A percentile compares a stretch with the other conserved stretches of the same genome.
Conservation (phyloP, 1,140 invertebrate species). For the Ridgeia piscesae region DNA sequence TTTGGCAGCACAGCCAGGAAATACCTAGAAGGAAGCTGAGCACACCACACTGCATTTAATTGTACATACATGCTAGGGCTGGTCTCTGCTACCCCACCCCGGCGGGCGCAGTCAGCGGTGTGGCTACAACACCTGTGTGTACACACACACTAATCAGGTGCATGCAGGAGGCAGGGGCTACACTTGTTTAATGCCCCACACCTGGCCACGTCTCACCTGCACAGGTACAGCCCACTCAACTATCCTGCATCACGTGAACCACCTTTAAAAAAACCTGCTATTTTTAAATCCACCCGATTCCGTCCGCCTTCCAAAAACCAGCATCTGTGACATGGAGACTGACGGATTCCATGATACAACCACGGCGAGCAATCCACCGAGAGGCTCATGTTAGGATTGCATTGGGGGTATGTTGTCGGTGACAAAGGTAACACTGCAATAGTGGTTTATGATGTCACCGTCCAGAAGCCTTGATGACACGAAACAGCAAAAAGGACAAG, state of each 20-base stretch:
- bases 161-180: background rate
- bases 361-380: background rate
- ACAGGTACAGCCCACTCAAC: background rate
- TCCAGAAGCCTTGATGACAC: too few relatives aligned
- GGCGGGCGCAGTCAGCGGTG: background rate
- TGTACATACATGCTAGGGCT: background rate
- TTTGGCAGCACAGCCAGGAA: background rate
- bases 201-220: background rate
- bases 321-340: background rate
- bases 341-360: background rate
- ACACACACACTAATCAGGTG: background rate
- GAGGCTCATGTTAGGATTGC: background rate
- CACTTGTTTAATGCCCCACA: background rate
- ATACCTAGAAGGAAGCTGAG: conserved; percentile 4
- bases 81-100: background rate
- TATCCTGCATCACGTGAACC: background rate
- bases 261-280: background rate
- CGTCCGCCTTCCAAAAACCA: background rate
- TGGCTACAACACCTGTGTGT: background rate
- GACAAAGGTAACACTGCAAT: too few relatives aligned
- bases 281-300: background rate
- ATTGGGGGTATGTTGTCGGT: background rate
- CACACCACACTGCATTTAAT: conserved; percentile 5
- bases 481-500: too few relatives aligned
- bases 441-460: too few relatives aligned